Conservation (phyloP, 2,797 vertebrate species). For the Synaphobranchus kaupii region DNA sequence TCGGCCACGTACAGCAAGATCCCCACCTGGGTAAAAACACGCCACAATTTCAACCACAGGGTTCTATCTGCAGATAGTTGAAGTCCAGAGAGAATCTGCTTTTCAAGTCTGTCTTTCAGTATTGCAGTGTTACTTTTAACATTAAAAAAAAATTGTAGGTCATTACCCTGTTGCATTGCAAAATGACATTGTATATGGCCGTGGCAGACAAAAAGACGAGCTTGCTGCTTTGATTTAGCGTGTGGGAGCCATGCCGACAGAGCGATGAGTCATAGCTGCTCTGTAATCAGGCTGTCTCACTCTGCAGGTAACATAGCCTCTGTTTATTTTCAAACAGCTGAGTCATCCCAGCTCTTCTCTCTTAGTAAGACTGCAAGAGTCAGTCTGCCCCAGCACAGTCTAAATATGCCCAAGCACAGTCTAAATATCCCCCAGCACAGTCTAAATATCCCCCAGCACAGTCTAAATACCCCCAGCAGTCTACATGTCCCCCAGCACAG, state of each 20-base stretch:
- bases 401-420: background rate
- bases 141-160: background rate
- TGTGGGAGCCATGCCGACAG: background rate
- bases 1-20: constrained; percentile 89
- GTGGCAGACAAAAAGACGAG: background rate
- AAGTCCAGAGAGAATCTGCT: background rate
- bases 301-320: background rate
- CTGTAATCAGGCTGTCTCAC: background rate
- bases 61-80: background rate
- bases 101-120: background rate
- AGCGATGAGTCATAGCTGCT: background rate
- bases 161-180: background rate
- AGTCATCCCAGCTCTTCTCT: background rate
- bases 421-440: background rate
- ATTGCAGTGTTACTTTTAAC: background rate
- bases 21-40: constrained; percentile 72
- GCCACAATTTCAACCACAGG: background rate
- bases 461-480: background rate
- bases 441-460: background rate
- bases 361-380: background rate
- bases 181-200: background rate
- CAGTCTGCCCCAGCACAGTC: background rate
- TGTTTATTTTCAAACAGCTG: background rate
- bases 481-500: background rate
- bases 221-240: constrained; percentile 3